These are phyloP conservation scores for Aulostomus chinensis DNA, from an alignment of 2,797 vertebrate genomes.

Conservation along the genomic window DNA sequence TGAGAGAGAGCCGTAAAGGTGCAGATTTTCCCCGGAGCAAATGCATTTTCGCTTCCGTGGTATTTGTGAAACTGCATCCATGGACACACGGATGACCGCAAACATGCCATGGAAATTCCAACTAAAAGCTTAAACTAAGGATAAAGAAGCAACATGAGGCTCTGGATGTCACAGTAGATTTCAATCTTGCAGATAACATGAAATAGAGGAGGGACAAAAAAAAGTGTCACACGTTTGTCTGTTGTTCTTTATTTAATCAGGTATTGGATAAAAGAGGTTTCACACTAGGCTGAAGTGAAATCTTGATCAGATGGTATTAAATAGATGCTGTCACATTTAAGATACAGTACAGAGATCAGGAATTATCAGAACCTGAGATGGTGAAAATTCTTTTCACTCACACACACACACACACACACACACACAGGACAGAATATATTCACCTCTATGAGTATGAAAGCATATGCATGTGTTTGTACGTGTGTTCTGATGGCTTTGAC, in stretches of 20 bases:
- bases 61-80: too few species aligned
- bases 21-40: constrained; percentile 8
- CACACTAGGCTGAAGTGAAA: background rate
- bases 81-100: too few species aligned
- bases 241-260: constrained; percentile 17
- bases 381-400: background rate
- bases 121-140: too few species aligned
- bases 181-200: too few species aligned
- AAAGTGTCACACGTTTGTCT: background rate
- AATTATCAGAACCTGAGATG: constrained; percentile 12
- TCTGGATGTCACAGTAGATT: background rate
- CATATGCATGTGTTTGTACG: background rate
- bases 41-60: too few species aligned
- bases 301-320: constrained; percentile 3
- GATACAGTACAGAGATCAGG: constrained; percentile 18
- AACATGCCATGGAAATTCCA: too few species aligned
- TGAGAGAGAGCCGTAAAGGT: background rate
- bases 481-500: background rate
- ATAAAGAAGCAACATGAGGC: background rate
- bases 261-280: too few species aligned
- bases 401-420: background rate
- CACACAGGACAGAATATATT: background rate
- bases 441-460: background rate
- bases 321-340: background rate
- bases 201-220: too few species aligned